Conservation (phyloP, 1,140 invertebrate species). For the Thaumatotibia leucotreta region DNA sequence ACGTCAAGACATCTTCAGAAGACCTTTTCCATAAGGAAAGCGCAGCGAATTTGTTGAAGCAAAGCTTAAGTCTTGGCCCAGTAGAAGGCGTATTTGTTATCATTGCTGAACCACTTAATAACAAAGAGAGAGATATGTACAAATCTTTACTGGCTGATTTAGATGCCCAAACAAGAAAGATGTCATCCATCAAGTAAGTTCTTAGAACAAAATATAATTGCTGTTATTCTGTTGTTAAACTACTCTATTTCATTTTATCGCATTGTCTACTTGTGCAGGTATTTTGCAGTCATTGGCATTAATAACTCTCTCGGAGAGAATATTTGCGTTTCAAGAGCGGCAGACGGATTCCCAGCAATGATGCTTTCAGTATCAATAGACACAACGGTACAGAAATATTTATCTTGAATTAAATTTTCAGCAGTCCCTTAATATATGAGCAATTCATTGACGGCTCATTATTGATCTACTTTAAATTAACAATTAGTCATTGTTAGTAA, state of each 20-base stretch:
- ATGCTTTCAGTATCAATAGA: background rate
- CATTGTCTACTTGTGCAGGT: background rate
- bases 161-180: background rate
- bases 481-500: no score
- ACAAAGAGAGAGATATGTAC: background rate
- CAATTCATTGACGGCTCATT: no score
- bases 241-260: background rate
- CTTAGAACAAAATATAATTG: no score
- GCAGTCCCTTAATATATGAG: no score
- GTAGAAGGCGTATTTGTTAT: slow-evolving; percentile 23
- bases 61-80: background rate
- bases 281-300: background rate
- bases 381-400: background rate
- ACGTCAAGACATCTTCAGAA: slow-evolving; percentile 19
- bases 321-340: background rate
- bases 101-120: background rate
- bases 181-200: background rate
- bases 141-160: background rate
- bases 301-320: background rate
- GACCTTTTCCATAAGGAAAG: slow-evolving; percentile 7
- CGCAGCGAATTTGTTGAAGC: slow-evolving; percentile 13
- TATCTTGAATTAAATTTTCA: no score
- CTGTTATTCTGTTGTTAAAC: background rate
- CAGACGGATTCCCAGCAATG: slow-evolving; percentile 1
- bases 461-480: no score